phyloP scores from a whole-genome alignment of 2,113 vertebrate species.

The Lontra canadensis region DNA sequence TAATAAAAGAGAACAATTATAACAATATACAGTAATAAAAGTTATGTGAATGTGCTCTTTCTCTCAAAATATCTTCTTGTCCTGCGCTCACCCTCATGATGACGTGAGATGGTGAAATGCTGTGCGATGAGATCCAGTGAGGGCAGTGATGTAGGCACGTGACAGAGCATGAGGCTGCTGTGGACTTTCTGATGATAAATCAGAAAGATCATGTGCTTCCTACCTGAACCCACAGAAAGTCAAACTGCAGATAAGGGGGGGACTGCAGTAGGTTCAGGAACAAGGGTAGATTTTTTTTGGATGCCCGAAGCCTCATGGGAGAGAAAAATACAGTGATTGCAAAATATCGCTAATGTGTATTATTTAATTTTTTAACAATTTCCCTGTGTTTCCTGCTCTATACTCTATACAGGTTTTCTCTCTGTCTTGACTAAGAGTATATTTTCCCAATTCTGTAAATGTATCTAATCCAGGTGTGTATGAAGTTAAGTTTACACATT shows the following conservation, averaged over 20 bases:
- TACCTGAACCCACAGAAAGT: background rate
- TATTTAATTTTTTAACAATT: background rate
- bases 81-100: background rate
- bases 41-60: background rate
- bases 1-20: background rate
- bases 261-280: background rate
- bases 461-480: background rate
- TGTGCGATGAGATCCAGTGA: background rate
- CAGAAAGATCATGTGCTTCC: background rate
- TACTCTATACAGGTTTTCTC: background rate
- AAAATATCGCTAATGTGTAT: background rate
- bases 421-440: background rate
- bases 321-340: background rate
- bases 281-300: background rate
- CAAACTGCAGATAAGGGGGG: background rate
- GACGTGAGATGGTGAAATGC: background rate
- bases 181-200: background rate
- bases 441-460: background rate
- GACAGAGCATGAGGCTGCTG: background rate
- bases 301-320: background rate
- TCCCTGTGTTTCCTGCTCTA: background rate
- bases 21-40: background rate
- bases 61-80: background rate
- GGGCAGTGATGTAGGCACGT: background rate
- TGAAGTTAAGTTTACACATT: slow-evolving; percentile 17